These are phyloP conservation scores for Trachemys scripta DNA, from an alignment of 2,113 vertebrate genomes.

Conservation along the genomic window DNA sequence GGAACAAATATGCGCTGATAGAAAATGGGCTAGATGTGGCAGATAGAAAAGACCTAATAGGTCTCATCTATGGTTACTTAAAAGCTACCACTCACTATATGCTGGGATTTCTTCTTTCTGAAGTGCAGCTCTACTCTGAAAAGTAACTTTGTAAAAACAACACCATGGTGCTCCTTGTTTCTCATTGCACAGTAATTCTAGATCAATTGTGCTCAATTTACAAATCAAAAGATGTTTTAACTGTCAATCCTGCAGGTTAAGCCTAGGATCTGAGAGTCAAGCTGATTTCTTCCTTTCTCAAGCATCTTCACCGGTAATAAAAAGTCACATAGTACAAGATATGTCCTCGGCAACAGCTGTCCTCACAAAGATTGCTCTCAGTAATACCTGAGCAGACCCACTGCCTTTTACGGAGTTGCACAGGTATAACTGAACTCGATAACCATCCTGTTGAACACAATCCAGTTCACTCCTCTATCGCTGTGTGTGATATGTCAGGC, in stretches of 20 bases:
- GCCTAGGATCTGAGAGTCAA: background rate
- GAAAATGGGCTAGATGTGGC: background rate
- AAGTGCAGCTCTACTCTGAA: background rate
- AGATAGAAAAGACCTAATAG: background rate
- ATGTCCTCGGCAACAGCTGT: rapidly evolving
- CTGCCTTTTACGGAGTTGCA: background rate
- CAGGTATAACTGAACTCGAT: background rate
- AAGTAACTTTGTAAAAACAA: background rate
- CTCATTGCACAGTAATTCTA: background rate
- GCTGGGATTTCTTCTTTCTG: background rate
- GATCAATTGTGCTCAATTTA: background rate
- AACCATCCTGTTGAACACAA: background rate
- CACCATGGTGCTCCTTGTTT: background rate
- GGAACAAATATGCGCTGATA: background rate
- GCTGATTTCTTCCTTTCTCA: background rate
- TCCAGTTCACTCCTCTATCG: rapidly evolving
- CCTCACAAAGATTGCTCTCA: background rate
- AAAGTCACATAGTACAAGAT: background rate
- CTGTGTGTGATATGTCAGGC: rapidly evolving
- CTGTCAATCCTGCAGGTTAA: rapidly evolving
- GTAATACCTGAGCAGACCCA: background rate
- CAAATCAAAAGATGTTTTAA: background rate
- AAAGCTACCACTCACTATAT: background rate
- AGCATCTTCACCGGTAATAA: rapidly evolving
- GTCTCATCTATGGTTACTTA: background rate